Evolutionary conservation across 2,113 vertebrate genomes (phyloP).

Genomic region (Arothron firmamentum): DNA sequence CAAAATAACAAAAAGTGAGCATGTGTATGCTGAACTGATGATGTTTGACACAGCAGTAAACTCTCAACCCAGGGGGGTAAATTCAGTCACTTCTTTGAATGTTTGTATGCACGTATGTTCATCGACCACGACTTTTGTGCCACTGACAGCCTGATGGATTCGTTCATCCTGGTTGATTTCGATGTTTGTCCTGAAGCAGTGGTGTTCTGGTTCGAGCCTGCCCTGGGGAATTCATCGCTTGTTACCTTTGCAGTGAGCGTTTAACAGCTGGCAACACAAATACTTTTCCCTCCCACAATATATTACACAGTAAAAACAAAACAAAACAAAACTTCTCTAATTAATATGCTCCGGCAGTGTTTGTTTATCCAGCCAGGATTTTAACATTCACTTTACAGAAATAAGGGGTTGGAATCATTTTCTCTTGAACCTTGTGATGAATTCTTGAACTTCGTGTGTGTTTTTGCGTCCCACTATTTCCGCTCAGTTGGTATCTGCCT

Average conservation of each 20-base stretch:
- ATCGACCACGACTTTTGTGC: constrained; percentile 4
- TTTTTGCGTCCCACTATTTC: constrained; percentile 18
- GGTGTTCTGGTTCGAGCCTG: constrained; percentile 44
- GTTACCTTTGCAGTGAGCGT: constrained; percentile 48
- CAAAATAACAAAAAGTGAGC: not conserved
- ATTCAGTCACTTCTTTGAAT: not conserved
- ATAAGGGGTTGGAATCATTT: too few species aligned
- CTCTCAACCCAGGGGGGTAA: too few species aligned
- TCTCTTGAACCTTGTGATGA: not conserved
- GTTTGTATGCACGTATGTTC: not conserved
- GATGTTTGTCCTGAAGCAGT: constrained; percentile 55
- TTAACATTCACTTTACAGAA: too few species aligned
- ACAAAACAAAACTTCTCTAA: too few species aligned
- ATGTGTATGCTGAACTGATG: not conserved
- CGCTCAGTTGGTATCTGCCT: constrained; percentile 44
- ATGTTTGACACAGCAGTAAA: too few species aligned
- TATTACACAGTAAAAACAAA: too few species aligned
- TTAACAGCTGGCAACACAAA: constrained; percentile 48
- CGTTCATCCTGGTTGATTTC: constrained; percentile 53
- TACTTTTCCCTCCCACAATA: too few species aligned
- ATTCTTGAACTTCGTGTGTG: not conserved
- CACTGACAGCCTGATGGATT: constrained; percentile 49
- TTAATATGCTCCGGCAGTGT: too few species aligned
- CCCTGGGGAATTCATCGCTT: constrained; percentile 41
- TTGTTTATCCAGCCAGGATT: too few species aligned